These are phyloP conservation scores for Cantharis rufa DNA, from an alignment of 2,888 invertebrate species.

Conservation along the genomic window DNA sequence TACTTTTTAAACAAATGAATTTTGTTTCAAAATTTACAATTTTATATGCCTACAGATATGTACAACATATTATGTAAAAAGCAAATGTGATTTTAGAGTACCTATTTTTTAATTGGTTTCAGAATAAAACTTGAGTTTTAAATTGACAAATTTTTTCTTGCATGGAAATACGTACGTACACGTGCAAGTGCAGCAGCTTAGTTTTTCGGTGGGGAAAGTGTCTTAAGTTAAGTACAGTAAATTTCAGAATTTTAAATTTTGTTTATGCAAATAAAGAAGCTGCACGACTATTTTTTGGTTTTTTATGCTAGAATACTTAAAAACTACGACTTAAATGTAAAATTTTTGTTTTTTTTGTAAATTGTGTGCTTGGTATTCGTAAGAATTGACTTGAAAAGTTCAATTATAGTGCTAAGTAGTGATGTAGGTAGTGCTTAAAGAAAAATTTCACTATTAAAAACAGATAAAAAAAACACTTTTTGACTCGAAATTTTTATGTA, in stretches of 20 bases:
- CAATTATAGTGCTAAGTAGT: slow-evolving; percentile 32
- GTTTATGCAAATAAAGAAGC: slow-evolving; percentile 4
- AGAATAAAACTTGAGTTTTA: background rate
- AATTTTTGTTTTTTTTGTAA: slow-evolving; percentile 14
- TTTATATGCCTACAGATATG: background rate
- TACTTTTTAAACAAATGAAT: background rate
- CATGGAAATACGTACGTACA: background rate
- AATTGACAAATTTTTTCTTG: background rate
- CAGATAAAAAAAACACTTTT: slow-evolving; percentile 29
- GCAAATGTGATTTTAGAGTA: background rate
- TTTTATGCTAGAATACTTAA: slow-evolving; percentile 16
- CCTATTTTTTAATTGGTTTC: background rate
- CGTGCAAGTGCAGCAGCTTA: background rate
- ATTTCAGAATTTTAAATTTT: background rate
- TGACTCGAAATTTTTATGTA: slow-evolving; percentile 29
- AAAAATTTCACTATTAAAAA: slow-evolving; percentile 32
- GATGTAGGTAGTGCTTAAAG: slow-evolving; percentile 32
- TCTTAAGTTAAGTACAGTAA: background rate
- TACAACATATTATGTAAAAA: background rate
- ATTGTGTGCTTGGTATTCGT: slow-evolving; percentile 28
- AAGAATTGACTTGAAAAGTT: slow-evolving; percentile 28
- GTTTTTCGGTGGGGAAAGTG: background rate
- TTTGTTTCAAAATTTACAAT: background rate
- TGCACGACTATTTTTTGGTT: slow-evolving; percentile 22
- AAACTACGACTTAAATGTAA: slow-evolving; percentile 25